Evolutionary conservation across 1,140 invertebrate species (phyloP), one percentile per base, ranked within the genome.

Genomic region (Trichonephila clavipes): DNA sequence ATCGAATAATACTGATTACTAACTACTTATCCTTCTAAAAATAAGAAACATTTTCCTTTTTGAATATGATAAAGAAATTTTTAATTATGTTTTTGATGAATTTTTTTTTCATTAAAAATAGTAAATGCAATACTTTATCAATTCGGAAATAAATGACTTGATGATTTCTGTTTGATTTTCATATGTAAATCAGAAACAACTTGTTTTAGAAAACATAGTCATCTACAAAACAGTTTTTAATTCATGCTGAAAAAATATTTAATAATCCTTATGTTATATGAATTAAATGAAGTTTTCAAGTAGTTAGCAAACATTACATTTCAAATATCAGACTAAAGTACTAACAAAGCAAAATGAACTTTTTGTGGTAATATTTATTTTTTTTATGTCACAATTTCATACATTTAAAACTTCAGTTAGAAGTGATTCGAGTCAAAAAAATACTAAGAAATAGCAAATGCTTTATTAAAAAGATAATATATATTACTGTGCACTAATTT

Each of bases 1-100:
- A 77, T 34, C 14, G 51, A 77, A 28, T 77, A 77, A 77, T 77
- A 77, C 72, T 77, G 72, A 77, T 77, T 77, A 77, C 72, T 77
- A 77, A 34, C 72, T 77, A 34, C 72, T 77, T 34, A 34, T 77
- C 18, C 28, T 77, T 34, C 72, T 34, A 77, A 77, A 77, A 77
- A 16, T 77, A 40, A 40, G 34, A 40, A 40, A 64, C 21, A 21
- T 5, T 21, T 19, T 69, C 66, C 34, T 40, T 69, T 69, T 77
- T 77, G 28, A 34, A 51, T 28, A 24, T 69, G 12, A 69, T 12
- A 69, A 69, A 24, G 66, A n/a, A 14, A 24, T n/a, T 69, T 69
- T 24, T 51, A n/a, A 69, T 14, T 69, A 69, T 69, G n/a, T 24
- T 69, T 24, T 69, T 14, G 66, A 28, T 10, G 12, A 28, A 12